These are phyloP conservation scores for Cryptus viduatorius DNA, from an alignment of 2,888 invertebrate species.

Conservation along the genomic window DNA sequence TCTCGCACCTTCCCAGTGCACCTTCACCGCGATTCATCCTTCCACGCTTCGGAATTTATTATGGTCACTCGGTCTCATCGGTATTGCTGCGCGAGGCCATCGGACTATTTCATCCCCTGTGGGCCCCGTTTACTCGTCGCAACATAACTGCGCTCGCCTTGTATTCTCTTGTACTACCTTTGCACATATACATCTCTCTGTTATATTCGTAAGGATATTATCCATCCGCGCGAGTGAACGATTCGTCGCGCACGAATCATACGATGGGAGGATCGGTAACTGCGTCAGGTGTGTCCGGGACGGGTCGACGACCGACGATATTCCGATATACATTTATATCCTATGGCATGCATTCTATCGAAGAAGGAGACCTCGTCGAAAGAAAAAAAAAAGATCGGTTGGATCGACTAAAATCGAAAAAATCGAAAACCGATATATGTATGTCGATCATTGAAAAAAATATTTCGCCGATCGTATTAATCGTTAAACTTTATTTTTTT, in stretches of 20 bases:
- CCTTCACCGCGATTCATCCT: slow-evolving; percentile 40
- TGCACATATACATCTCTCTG: not conserved
- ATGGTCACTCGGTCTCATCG: slow-evolving; percentile 59
- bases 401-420: too few relatives aligned
- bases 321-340: not conserved
- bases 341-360: not conserved
- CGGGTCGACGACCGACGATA: slow-evolving; percentile 50
- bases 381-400: too few relatives aligned
- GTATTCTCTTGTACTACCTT: not conserved
- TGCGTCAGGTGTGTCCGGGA: slow-evolving; percentile 70
- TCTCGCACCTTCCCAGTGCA: slow-evolving; percentile 50
- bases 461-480: too few relatives aligned
- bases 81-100: slow-evolving; percentile 14
- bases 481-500: too few relatives aligned
- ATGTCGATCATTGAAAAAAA: too few relatives aligned
- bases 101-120: slow-evolving; percentile 25
- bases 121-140: slow-evolving; percentile 32
- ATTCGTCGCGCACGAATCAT: slow-evolving; percentile 69
- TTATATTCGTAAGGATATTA: slow-evolving; percentile 18
- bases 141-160: slow-evolving; percentile 32
- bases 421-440: too few relatives aligned
- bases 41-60: slow-evolving; percentile 63
- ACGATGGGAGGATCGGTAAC: slow-evolving; percentile 58
- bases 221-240: slow-evolving; percentile 24
- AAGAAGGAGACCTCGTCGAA: too few relatives aligned